Base-by-base conservation (phyloP, 2,888 invertebrate species). In the Scaptomyza polygonia region DNA sequence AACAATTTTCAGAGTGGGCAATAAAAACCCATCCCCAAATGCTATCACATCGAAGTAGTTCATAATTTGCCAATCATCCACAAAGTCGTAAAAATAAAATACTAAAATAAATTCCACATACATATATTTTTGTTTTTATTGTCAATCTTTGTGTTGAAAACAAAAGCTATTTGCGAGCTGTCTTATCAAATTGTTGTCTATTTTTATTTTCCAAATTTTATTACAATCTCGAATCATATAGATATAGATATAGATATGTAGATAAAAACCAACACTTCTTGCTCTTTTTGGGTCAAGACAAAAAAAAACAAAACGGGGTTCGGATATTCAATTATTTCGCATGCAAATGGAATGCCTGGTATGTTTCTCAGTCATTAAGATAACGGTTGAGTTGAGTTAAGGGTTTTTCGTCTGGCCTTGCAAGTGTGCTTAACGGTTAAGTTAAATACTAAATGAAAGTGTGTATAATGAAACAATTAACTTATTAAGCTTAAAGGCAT, bases 1-100 rank as follows among this genome's bases (percentile, higher is more conserved):
- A n/a, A n/a, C n/a, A n/a, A n/a, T n/a, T n/a, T n/a, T n/a, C n/a
- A n/a, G n/a, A n/a, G n/a, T n/a, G n/a, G n/a, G n/a, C n/a, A n/a
- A n/a, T n/a, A n/a, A n/a, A n/a, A n/a, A n/a, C n/a, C n/a, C n/a
- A n/a, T n/a, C n/a, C 66, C 48, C 44, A 34, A 18, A 32, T 14
- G 63, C 58, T 72, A 74, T 83, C 80, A 83, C 77, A 77, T 79
- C 61, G 61, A 30, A 30, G 34, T 45, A 58, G 65, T 57, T 54
- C 65, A 68, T 65, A 78, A 80, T 76, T 80, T 78, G 72, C 76
- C 78, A 78, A 80, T 80, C 75, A 78, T 72, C 14, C 25, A 64
- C 16, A 39, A 16, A 44, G 47, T 67, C 43, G 45, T 59, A 75
- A 68, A 63, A 75, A 74, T 69, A 77, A n/a, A n/a, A n/a, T 62